Evolutionary conservation across 1,140 invertebrate genomes (phyloP).

Genomic region (Trichogramma pretiosum): DNA sequence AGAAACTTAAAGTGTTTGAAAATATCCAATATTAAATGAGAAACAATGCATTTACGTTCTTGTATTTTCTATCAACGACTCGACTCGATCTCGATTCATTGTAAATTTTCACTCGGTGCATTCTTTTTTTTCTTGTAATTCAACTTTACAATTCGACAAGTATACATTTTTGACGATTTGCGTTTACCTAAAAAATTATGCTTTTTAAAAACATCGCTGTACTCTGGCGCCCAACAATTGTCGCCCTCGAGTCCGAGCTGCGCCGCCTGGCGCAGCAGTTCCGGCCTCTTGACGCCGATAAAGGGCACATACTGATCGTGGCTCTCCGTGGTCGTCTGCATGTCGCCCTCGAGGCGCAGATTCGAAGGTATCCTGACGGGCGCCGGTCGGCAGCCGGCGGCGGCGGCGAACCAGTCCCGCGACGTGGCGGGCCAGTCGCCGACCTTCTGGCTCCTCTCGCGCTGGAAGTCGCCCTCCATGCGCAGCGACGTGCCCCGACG

Average conservation of each 20-base stretch:
- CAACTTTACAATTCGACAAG: too few species aligned
- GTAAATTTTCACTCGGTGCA: too few species aligned
- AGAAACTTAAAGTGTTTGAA: too few species aligned
- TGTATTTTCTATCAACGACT: too few species aligned
- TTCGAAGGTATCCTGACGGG: slow-evolving; percentile 39
- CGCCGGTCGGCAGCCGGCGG: too few species aligned
- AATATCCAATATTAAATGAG: too few species aligned
- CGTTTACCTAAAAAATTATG: slow-evolving; percentile 31
- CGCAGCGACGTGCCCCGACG: slow-evolving; percentile 45
- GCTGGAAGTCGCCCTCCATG: slow-evolving; percentile 47
- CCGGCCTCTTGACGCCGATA: slow-evolving; percentile 34
- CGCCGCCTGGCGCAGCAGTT: slow-evolving; percentile 34
- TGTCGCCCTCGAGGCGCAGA: slow-evolving; percentile 45
- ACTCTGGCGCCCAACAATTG: slow-evolving; percentile 37
- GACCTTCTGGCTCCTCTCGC: slow-evolving; percentile 48
- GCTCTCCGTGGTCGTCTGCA: slow-evolving; percentile 46
- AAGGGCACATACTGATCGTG: slow-evolving; percentile 46
- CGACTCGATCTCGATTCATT: too few species aligned
- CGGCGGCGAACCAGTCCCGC: too few species aligned
- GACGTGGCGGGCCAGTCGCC: slow-evolving; percentile 43
- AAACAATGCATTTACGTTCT: too few species aligned
- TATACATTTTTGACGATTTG: too few species aligned
- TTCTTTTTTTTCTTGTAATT: too few species aligned
- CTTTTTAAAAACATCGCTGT: slow-evolving; percentile 37
- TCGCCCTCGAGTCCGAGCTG: slow-evolving; percentile 42